Conservation (phyloP, 2,888 invertebrate species). For the Oligia strigilis region DNA sequence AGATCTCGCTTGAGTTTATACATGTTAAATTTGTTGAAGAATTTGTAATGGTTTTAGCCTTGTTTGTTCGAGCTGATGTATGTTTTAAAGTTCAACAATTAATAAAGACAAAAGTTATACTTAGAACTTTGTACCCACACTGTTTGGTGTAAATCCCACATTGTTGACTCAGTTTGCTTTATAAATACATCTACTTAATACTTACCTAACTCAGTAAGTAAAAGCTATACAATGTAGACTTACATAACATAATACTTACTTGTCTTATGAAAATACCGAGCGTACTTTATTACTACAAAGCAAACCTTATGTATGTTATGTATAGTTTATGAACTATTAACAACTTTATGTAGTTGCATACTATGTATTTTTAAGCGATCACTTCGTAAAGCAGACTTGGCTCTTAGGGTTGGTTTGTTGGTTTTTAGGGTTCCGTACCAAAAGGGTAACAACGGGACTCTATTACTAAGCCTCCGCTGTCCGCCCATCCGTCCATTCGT, state of each 20-base stretch:
- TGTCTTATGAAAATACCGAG: background rate
- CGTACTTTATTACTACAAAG: background rate
- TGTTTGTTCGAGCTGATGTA: background rate
- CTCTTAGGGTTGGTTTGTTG: no score
- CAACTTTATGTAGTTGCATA: no score
- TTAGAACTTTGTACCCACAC: constrained; percentile 11
- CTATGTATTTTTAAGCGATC: background rate
- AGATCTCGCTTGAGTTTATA: background rate
- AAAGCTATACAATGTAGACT: background rate
- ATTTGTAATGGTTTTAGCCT: constrained; percentile 7
- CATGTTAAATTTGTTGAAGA: background rate
- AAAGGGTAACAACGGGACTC: background rate
- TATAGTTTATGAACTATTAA: background rate
- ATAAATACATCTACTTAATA: background rate
- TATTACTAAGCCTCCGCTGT: background rate
- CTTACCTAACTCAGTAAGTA: background rate
- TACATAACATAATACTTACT: no score
- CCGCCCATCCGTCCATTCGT: background rate
- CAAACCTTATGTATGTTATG: background rate
- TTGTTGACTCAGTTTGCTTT: constrained; percentile 11
- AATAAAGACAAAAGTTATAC: background rate
- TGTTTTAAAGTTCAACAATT: constrained; percentile 3
- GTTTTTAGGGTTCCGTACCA: background rate
- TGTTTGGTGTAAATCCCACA: constrained; percentile 2
- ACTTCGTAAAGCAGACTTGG: background rate